Evolutionary conservation across 2,113 vertebrate species (phyloP).

Genomic region (Archilochus colubris): DNA sequence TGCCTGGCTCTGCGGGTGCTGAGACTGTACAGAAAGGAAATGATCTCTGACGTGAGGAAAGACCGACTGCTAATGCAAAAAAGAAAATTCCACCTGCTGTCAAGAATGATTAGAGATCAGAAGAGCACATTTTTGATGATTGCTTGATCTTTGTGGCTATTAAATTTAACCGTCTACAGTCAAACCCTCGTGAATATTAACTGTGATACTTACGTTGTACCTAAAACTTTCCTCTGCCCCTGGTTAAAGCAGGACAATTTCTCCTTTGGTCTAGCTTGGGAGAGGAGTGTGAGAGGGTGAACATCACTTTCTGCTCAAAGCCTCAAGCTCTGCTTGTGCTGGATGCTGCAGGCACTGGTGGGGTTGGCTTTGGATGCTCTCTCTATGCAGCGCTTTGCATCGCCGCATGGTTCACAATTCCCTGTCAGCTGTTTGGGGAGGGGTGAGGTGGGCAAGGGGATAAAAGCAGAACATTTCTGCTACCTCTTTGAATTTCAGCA

Average conservation of each 20-base stretch:
- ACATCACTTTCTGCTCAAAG: neutral
- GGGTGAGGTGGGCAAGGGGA: too few species aligned
- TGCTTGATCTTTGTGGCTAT: neutral
- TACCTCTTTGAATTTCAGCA: neutral
- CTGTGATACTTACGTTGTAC: rapidly evolving
- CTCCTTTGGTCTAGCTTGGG: neutral
- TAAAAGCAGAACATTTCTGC: neutral
- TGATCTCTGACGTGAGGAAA: neutral
- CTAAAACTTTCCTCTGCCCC: neutral
- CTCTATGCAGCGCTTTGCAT: neutral
- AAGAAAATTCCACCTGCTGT: constrained; percentile 1
- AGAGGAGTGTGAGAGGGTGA: too few species aligned
- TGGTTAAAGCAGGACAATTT: neutral
- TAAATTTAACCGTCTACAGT: neutral
- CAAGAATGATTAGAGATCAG: neutral
- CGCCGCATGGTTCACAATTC: neutral
- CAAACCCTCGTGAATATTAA: neutral
- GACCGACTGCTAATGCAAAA: neutral
- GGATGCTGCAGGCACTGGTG: neutral
- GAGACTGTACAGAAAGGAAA: neutral
- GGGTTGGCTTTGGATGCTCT: neutral
- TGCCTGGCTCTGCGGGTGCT: neutral
- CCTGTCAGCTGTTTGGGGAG: too few species aligned
- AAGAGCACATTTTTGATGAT: neutral
- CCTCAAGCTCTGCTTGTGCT: neutral